Evolutionary conservation across 2,888 invertebrate genomes (phyloP), one percentile per base, ranked within the genome.

Genomic region (Calameuta idolon): DNA sequence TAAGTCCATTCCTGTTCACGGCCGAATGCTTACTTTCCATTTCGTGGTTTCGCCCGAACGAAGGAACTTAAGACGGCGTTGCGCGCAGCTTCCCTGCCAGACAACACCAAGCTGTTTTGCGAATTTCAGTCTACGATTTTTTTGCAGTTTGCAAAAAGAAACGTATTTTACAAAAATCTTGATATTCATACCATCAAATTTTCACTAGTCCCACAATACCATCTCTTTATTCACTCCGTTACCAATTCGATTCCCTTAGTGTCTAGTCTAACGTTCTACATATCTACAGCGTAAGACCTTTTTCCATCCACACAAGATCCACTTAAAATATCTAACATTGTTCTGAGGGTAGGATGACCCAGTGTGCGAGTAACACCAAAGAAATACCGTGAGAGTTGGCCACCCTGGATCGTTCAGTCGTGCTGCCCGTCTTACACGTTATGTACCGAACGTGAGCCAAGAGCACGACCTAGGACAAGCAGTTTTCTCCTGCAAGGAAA

Each of bases 381-480:
- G 37, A 81, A 83, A 80, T 82, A 78, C 79, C 79, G 69, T 75
- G 71, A 77, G 76, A 74, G 15, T 68, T 73, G 76, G 79, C 77
- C 73, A 75, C 68, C 69, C 68, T 69, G 76, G 77, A 69, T 69
- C 71, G 77, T 79, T 75, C 73, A 73, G 75, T 76, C 55, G 69
- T 75, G 77, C 76, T 78, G 74, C 79, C 76, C 80, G 78, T 78
- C 81, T 76, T 80, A 83, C 84, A 82, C 87, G 87, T 87, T 87
- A 87, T 87, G 84, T 83, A 83, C 80, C 81, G 84, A 82, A 85
- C 87, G 87, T 87, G 87, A 85, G 82, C 81, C 80, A 75, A 75
- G 79, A 83, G 75, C 83, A 77, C 83, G 84, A 86, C 85, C 85
- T 84, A 85, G 83, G 84, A 84, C 86, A 83, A 85, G 81, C 81